Conservation (phyloP, 2,888 invertebrate species). For the Polia nebulosa region DNA sequence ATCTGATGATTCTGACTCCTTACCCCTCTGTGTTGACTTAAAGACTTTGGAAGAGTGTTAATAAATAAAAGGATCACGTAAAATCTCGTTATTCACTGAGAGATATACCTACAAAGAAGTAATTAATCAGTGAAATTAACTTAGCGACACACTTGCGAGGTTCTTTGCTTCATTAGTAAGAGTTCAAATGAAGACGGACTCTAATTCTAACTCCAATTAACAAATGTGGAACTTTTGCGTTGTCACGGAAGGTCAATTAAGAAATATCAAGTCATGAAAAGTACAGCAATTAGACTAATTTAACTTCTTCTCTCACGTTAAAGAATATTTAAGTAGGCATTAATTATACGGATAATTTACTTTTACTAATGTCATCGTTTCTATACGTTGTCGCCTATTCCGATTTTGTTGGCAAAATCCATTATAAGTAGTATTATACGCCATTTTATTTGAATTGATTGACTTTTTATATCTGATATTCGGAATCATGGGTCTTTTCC, state of each 20-base stretch:
- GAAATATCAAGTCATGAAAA: slow-evolving; percentile 74
- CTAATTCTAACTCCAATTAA: slow-evolving; percentile 80
- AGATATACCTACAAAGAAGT: slow-evolving; percentile 50
- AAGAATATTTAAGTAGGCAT: slow-evolving; percentile 44
- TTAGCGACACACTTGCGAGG: slow-evolving; percentile 56
- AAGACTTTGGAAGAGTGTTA: slow-evolving; percentile 18
- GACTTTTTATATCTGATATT: neutral
- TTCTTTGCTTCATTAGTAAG: slow-evolving; percentile 65
- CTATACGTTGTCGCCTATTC: neutral
- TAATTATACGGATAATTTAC: slow-evolving; percentile 28
- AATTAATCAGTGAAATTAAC: slow-evolving; percentile 58
- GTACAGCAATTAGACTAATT: slow-evolving; percentile 77
- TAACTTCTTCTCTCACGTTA: slow-evolving; percentile 62
- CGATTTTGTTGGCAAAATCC: neutral
- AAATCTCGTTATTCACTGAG: slow-evolving; percentile 34
- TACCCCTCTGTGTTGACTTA: slow-evolving; percentile 5
- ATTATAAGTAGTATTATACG: neutral
- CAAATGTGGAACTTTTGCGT: slow-evolving; percentile 79
- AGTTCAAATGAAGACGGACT: slow-evolving; percentile 68
- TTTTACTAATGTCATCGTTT: slow-evolving; percentile 5
- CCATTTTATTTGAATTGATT: neutral
- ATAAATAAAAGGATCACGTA: slow-evolving; percentile 44
- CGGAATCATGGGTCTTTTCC: too few relatives aligned
- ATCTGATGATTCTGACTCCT: neutral
- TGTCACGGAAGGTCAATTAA: slow-evolving; percentile 79